These are phyloP conservation scores for Dasysyrphus tricinctus DNA, from an alignment of 2,888 invertebrate species.

Conservation along the genomic window DNA sequence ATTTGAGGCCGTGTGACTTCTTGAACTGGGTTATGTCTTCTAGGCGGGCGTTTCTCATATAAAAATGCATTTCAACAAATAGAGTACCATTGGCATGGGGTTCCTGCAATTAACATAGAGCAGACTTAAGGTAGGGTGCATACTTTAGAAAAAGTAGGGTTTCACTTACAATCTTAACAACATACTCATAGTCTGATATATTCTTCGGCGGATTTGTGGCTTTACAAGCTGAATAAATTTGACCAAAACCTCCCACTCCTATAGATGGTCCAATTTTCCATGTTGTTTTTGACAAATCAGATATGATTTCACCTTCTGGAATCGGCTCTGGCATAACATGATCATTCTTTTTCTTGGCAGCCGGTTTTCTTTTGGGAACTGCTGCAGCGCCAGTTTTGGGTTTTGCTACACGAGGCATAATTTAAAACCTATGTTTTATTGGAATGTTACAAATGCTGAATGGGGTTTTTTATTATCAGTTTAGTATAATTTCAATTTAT, in stretches of 20 bases:
- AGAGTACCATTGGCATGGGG: slow-evolving; percentile 86
- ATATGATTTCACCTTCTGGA: slow-evolving; percentile 88
- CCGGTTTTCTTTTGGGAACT: slow-evolving; percentile 76
- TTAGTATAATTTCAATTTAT: not conserved
- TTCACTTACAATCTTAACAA: slow-evolving; percentile 90
- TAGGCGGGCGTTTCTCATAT: slow-evolving; percentile 89
- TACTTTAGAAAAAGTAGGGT: not conserved
- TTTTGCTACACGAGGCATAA: slow-evolving; percentile 76
- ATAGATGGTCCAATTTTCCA: slow-evolving; percentile 95
- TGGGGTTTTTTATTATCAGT: not conserved
- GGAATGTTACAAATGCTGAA: not conserved
- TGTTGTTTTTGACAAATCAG: slow-evolving; percentile 89
- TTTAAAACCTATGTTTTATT: not conserved
- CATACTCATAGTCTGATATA: slow-evolving; percentile 86
- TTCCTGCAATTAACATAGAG: slow-evolving; percentile 71
- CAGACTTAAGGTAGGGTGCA: not conserved
- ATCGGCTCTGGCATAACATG: slow-evolving; percentile 82
- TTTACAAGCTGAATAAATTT: slow-evolving; percentile 93
- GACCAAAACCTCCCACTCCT: slow-evolving; percentile 96
- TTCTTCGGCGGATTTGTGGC: slow-evolving; percentile 85
- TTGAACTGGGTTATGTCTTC: slow-evolving; percentile 77
- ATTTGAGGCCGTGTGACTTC: slow-evolving; percentile 75
- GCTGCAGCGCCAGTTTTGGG: slow-evolving; percentile 54
- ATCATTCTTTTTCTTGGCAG: slow-evolving; percentile 79
- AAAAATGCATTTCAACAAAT: slow-evolving; percentile 87